Percentiles rank a stretch among this genome's conserved stretches.
These are phyloP conservation scores for Pseudomyrmex flavicornis DNA, from an alignment of 1,140 invertebrate genomes.

Conservation along the genomic window DNA sequence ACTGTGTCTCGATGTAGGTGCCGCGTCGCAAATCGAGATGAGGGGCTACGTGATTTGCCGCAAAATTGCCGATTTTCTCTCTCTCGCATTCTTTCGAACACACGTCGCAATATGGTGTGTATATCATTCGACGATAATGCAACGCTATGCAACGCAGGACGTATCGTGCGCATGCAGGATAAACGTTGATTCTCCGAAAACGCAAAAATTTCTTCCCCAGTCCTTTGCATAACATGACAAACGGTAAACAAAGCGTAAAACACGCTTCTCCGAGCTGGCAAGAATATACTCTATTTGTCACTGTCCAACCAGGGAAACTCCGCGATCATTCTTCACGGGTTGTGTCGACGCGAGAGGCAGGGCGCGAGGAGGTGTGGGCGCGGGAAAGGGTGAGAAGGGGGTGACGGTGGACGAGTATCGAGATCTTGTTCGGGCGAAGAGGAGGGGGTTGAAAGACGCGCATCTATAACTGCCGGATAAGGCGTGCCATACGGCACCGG, in stretches of 20 bases:
- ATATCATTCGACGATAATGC: constrained; percentile 24
- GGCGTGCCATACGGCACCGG: not conserved
- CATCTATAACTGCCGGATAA: constrained; percentile 9
- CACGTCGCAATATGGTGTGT: constrained; percentile 1
- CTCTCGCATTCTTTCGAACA: constrained; percentile 5
- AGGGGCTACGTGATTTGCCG: not conserved
- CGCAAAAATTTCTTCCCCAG: constrained; percentile 66
- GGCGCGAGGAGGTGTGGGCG: constrained; percentile 4
- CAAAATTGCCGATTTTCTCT: not conserved
- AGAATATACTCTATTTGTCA: constrained; percentile 79
- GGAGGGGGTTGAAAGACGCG: constrained; percentile 8
- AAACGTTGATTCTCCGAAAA: constrained; percentile 47
- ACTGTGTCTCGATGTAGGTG: too few species aligned
- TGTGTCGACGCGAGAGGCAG: constrained; percentile 64
- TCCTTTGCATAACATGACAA: constrained; percentile 77
- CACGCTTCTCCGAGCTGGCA: constrained; percentile 75
- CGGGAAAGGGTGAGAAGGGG: not conserved
- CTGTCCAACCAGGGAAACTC: constrained; percentile 71
- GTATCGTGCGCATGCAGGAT: not conserved
- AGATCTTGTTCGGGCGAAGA: not conserved
- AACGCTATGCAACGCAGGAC: constrained; percentile 19
- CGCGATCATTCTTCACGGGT: constrained; percentile 73
- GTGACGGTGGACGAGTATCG: constrained; percentile 37
- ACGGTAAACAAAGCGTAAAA: constrained; percentile 80
- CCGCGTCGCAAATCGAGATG: constrained; percentile 18